Conservation (phyloP, 2,797 vertebrate species). For the Phoebastria nigripes region DNA sequence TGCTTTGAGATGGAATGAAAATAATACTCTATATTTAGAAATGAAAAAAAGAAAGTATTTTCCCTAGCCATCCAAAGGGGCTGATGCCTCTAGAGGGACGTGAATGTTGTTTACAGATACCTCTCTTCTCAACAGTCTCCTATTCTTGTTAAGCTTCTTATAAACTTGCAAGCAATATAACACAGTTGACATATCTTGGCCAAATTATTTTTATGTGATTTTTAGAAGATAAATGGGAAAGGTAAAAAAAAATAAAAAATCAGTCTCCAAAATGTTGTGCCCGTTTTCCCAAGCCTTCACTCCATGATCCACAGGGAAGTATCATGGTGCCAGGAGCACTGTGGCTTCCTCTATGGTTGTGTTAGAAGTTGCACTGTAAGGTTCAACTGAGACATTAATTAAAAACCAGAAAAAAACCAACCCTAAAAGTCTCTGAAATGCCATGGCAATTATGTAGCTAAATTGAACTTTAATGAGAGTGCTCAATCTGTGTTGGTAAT, state of each 20-base stretch:
- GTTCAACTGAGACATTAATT: constrained; percentile 30
- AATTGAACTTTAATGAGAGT: constrained; percentile 59
- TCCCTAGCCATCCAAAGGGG: not conserved
- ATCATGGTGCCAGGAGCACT: not conserved
- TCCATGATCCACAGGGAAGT: not conserved
- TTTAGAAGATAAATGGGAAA: not conserved
- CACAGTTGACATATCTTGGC: not conserved
- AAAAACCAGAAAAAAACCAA: not conserved
- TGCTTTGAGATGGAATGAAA: constrained; percentile 14
- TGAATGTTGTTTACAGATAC: not conserved
- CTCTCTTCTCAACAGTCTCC: not conserved
- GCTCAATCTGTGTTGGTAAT: constrained; percentile 51
- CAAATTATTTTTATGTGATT: not conserved
- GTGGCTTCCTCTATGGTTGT: not conserved
- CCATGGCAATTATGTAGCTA: constrained; percentile 53
- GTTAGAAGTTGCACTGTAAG: not conserved
- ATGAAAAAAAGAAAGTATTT: not conserved
- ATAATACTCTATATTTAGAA: constrained; percentile 11
- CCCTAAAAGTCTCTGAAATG: constrained; percentile 44
- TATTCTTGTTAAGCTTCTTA: not conserved
- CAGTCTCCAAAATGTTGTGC: not conserved
- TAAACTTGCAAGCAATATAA: not conserved
- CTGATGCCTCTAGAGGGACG: not conserved
- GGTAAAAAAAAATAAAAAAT: not conserved
- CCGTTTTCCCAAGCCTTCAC: not conserved